These are phyloP conservation scores for Orchestes rusci DNA, from an alignment of 2,888 invertebrate genomes.

Conservation along the genomic window DNA sequence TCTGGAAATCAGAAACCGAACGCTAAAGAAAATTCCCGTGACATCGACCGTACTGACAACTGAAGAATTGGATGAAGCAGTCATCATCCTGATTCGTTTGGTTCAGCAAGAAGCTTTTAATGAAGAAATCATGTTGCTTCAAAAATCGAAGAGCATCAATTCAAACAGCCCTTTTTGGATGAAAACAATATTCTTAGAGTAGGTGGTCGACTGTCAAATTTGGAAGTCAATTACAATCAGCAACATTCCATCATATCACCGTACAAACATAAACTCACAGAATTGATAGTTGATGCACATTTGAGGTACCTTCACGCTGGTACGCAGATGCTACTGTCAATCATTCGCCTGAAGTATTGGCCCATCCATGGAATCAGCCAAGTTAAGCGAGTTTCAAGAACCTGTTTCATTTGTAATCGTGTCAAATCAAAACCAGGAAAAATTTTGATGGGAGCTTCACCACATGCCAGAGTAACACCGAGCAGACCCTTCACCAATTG, in stretches of 20 bases:
- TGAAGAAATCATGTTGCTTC: not conserved
- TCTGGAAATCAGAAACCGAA: not conserved
- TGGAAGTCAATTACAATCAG: not conserved
- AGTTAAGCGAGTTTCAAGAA: not conserved
- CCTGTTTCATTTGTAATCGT: slow-evolving; percentile 4
- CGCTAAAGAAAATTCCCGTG: not conserved
- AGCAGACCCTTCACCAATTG: slow-evolving; percentile 2
- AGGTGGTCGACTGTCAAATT: slow-evolving; percentile 1
- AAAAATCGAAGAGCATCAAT: slow-evolving; percentile 2
- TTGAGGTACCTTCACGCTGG: slow-evolving; percentile 1
- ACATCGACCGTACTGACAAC: not conserved
- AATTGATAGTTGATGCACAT: not conserved
- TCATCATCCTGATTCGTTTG: not conserved
- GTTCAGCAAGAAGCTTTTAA: slow-evolving; percentile 4
- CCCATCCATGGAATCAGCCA: no score
- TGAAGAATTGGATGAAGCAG: slow-evolving; percentile 1
- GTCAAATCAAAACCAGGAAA: slow-evolving; percentile 7
- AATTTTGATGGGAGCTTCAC: slow-evolving; percentile 7
- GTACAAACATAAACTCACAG: no score
- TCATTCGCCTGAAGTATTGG: slow-evolving; percentile 8
- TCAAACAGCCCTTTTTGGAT: slow-evolving; percentile 3
- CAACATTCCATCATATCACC: slow-evolving; percentile 4
- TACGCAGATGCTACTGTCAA: slow-evolving; percentile 9
- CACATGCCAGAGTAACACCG: slow-evolving; percentile 7
- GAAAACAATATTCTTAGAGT: not conserved